phyloP scores from a whole-genome alignment of 1,140 invertebrate species.

The Agraylea sexmaculata region DNA sequence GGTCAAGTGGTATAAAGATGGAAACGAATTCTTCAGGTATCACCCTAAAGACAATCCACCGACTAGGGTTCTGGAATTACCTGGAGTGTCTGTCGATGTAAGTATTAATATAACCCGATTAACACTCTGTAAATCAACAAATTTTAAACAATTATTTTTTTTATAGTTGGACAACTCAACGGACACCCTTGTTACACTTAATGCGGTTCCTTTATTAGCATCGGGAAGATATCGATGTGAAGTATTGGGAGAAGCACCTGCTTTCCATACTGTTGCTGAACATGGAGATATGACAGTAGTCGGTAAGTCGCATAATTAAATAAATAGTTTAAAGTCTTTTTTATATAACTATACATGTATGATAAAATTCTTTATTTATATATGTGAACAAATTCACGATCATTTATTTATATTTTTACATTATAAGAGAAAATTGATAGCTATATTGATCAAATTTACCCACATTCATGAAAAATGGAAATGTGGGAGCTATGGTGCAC shows the following conservation, averaged over 20 bases:
- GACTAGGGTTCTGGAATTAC: constrained; percentile 40
- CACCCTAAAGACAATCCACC: constrained; percentile 45
- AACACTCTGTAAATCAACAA: not conserved
- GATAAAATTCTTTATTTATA: too few species aligned
- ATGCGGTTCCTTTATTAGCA: constrained; percentile 53
- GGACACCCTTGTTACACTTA: constrained; percentile 51
- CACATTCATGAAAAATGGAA: too few species aligned
- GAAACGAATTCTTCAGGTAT: constrained; percentile 49
- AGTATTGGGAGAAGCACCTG: constrained; percentile 65
- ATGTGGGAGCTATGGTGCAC: too few species aligned
- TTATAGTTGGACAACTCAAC: constrained; percentile 55
- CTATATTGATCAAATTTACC: too few species aligned
- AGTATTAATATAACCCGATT: constrained; percentile 26
- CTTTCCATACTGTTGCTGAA: constrained; percentile 63
- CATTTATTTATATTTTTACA: too few species aligned
- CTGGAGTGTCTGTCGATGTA: constrained; percentile 51
- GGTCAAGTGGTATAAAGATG: constrained; percentile 53
- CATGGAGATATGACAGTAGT: constrained; percentile 63
- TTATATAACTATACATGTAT: too few species aligned
- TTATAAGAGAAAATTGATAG: too few species aligned
- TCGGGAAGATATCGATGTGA: constrained; percentile 66
- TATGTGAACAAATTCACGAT: too few species aligned
- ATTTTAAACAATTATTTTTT: too few species aligned
- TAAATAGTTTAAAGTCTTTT: too few species aligned
- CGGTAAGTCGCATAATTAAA: constrained; percentile 48